Evolutionary conservation across 2,888 invertebrate genomes (phyloP), one percentile per base, ranked within the genome.

Genomic region (Euzetes globulus): DNA sequence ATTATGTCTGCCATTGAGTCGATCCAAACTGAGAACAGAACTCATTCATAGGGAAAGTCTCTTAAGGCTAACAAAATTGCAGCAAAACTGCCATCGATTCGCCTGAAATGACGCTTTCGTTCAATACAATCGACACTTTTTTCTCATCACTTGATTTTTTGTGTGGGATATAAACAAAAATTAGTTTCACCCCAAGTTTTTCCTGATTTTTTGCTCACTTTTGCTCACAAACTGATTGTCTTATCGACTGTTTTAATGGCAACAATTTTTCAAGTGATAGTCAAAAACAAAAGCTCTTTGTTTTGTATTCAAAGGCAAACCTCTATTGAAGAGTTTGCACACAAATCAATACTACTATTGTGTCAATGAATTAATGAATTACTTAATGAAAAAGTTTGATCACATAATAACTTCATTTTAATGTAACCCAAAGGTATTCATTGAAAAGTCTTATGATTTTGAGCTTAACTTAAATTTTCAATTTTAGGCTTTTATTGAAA

Each of bases 211-310:
- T 47, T 19, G 50, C 50, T 19, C 50, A 22, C 7, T 25, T 55
- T 25, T 22, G 1, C 29, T 27, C 17, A 22, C 55, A 55, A 58
- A 58, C 22, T 27, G 27, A 58, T 58, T 58, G 58, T 27, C 13
- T 27, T 58, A 15, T 58, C 58, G 22, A 58, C 13, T 22, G 9
- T 41, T 41, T 58, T 58, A 58, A 58, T 58, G 22, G 58, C 27
- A 58, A 58, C 58, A 58, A 58, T 58, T 29, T 29, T 58, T 58
- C 58, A 58, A 58, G 22, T 27, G 19, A 29, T 58, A 55, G 25
- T 55, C 55, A 55, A 55, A 55, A 55, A 55, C 55, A 55, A 55
- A 22, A 55, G 55, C 22, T 55, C 19, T 55, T 55, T 55, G 55
- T 55, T 22, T 55, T 55, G 13, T 50, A 19, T 19, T 50, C 19